These are phyloP conservation scores for Thermophis baileyi DNA, from an alignment of 2,113 vertebrate species.

Conservation along the genomic window DNA sequence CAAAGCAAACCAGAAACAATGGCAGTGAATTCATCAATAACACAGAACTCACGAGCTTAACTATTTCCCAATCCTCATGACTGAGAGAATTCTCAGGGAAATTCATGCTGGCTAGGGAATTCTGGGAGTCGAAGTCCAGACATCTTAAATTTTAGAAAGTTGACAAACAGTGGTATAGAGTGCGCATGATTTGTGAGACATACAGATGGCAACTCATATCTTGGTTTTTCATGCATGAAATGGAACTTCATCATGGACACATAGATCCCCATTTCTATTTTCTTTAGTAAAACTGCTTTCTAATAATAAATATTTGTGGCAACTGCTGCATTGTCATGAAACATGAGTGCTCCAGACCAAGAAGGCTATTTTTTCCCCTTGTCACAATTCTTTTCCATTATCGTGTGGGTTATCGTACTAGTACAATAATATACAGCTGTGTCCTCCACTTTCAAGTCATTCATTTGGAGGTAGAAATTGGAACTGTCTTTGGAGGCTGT, in stretches of 20 bases:
- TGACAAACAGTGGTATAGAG: not conserved
- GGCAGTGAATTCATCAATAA: no score
- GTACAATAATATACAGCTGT: not conserved
- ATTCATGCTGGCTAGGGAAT: no score
- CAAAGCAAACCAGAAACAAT: no score
- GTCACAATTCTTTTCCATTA: not conserved
- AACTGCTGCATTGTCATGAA: not conserved
- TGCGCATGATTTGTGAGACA: not conserved
- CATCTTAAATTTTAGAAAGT: no score
- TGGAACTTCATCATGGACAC: not conserved
- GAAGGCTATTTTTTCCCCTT: not conserved
- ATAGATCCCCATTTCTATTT: not conserved
- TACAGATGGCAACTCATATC: not conserved
- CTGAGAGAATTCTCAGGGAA: not conserved
- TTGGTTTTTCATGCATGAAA: not conserved
- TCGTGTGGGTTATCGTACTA: not conserved
- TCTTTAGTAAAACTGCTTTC: not conserved
- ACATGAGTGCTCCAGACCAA: not conserved
- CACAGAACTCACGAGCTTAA: no score
- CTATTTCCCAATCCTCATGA: not conserved
- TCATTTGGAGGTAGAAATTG: constrained; percentile 14
- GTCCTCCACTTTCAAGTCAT: not conserved
- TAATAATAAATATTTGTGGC: not conserved
- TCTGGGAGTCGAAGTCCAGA: no score
- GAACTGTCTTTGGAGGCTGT: constrained; percentile 25